Evolutionary conservation across 2,113 vertebrate species (phyloP).

Genomic region (Megaceryle maxima): DNA sequence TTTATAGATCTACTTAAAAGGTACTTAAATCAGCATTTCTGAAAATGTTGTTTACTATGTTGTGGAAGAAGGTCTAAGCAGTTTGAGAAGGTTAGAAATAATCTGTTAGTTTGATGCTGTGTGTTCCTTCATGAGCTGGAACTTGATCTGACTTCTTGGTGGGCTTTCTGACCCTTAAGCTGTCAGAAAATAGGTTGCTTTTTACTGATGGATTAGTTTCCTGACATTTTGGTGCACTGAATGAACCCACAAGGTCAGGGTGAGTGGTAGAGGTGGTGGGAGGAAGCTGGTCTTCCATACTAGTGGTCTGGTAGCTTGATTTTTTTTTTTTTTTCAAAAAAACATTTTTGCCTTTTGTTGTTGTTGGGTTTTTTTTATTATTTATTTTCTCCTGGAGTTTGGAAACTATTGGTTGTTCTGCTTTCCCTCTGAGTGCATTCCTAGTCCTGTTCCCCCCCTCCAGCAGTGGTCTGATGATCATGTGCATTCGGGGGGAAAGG

Average conservation of each 20-base stretch:
- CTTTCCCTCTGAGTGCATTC: neutral
- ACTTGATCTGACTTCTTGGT: neutral
- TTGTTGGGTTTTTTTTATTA: neutral
- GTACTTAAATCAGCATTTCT: neutral
- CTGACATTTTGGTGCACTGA: neutral
- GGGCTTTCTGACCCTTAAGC: neutral
- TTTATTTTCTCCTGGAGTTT: neutral
- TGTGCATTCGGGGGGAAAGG: neutral
- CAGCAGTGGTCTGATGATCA: neutral
- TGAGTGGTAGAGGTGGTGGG: neutral
- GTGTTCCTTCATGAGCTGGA: neutral
- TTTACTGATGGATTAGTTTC: neutral
- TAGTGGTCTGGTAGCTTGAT: neutral
- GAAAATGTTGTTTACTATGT: accelerated
- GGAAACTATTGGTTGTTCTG: neutral
- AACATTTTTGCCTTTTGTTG: neutral
- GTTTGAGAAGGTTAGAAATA: neutral
- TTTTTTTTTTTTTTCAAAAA: neutral
- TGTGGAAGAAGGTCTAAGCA: neutral
- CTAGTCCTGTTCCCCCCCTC: too few relatives aligned
- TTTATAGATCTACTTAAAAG: neutral
- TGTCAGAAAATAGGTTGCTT: neutral
- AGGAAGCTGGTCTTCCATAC: neutral
- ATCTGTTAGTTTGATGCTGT: neutral
- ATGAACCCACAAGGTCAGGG: neutral